Evolutionary conservation across 2,797 vertebrate species (phyloP).

Genomic region (Xenopus petersii): DNA sequence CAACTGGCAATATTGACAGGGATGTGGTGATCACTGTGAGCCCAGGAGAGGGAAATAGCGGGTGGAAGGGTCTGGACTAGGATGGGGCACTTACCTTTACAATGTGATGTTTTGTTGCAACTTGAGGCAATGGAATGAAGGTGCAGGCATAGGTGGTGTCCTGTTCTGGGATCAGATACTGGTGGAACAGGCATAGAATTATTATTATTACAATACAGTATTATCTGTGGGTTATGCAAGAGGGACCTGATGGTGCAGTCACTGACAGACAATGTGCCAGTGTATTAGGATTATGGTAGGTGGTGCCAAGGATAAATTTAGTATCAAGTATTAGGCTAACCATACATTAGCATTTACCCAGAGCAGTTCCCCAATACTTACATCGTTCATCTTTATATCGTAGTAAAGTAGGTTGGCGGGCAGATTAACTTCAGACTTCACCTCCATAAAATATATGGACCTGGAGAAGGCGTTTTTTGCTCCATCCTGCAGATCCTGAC

Average conservation of each 20-base stretch:
- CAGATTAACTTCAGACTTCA: conserved; percentile 37
- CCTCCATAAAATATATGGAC: conserved; percentile 72
- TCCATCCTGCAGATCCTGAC: conserved; percentile 64
- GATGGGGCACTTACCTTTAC: conserved; percentile 61
- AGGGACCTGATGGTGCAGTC: too few relatives aligned
- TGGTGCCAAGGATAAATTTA: too few relatives aligned
- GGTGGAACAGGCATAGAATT: conserved; percentile 30
- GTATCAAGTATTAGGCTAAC: too few relatives aligned
- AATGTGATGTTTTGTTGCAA: conserved; percentile 71
- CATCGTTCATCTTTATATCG: conserved; percentile 62
- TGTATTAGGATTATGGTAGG: too few relatives aligned
- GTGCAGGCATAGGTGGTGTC: conserved; percentile 76
- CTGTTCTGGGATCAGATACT: conserved; percentile 66
- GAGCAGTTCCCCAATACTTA: conserved; percentile 54
- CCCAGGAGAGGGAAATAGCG: too few relatives aligned
- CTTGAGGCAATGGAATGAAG: conserved; percentile 62
- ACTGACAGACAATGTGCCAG: too few relatives aligned
- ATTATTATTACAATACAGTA: too few relatives aligned
- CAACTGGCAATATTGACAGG: too few relatives aligned
- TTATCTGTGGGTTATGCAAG: too few relatives aligned
- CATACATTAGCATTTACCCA: too few relatives aligned
- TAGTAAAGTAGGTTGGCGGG: conserved; percentile 55
- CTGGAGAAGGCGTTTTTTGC: conserved; percentile 60
- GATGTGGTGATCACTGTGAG: too few relatives aligned
- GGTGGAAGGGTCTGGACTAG: background rate